Percentiles rank a stretch among this genome's conserved stretches.
phyloP scores from a whole-genome alignment of 2,797 vertebrate genomes.

The Nannoperca australis region DNA sequence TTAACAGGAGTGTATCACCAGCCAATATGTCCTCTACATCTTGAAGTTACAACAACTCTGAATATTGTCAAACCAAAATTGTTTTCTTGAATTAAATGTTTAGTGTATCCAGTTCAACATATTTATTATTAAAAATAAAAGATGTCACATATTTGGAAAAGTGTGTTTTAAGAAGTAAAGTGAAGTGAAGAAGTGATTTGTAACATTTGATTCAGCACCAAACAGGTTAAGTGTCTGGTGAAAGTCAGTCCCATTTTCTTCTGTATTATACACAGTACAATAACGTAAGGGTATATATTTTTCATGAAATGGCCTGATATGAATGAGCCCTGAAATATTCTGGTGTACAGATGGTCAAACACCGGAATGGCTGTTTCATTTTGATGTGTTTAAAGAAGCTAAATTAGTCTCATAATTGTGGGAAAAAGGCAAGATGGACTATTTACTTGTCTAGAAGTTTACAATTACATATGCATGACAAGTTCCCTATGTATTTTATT shows the following conservation, averaged over 20 bases:
- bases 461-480: neutral
- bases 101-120: neutral
- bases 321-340: neutral
- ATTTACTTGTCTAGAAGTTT: neutral
- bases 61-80: neutral
- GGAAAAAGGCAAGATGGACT: neutral
- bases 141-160: neutral
- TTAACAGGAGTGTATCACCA: constrained; percentile 31
- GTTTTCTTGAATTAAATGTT: neutral
- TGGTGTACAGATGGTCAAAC: neutral
- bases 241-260: neutral
- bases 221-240: neutral
- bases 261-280: neutral
- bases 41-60: neutral
- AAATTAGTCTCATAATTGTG: neutral
- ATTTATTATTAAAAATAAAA: neutral
- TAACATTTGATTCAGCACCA: neutral
- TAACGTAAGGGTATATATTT: neutral
- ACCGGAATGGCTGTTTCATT: neutral
- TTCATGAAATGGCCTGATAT: neutral
- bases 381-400: neutral
- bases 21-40: neutral
- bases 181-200: neutral
- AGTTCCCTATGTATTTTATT: neutral
- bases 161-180: neutral